Percentiles rank a stretch among this genome's conserved stretches.
These are phyloP conservation scores for Drosophila nr. medialis DNA, from an alignment of 2,888 invertebrate species.

Conservation along the genomic window DNA sequence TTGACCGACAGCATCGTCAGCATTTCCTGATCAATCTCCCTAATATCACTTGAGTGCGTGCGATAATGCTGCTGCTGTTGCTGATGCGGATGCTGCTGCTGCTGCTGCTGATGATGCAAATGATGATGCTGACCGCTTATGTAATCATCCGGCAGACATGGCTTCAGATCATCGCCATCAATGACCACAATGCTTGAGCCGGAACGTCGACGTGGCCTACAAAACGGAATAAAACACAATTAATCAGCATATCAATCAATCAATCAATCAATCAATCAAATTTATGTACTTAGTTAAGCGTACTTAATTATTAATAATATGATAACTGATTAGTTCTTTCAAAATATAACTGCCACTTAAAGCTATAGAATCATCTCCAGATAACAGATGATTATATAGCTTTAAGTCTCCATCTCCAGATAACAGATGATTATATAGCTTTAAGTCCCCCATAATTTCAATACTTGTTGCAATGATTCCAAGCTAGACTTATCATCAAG, in stretches of 20 bases:
- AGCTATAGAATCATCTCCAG: no score
- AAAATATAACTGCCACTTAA: background rate
- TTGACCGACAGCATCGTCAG: conserved; percentile 90
- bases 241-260: background rate
- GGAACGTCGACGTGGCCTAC: conserved; percentile 92
- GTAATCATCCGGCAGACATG: conserved; percentile 87
- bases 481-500: background rate
- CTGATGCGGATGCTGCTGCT: conserved; percentile 34
- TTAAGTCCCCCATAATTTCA: background rate
- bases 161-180: conserved; percentile 88
- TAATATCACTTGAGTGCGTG: conserved; percentile 85
- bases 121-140: conserved; percentile 82
- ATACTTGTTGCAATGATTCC: background rate
- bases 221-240: conserved; percentile 22
- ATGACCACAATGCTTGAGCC: conserved; percentile 93
- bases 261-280: background rate
- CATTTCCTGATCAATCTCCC: conserved; percentile 88
- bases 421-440: no score
- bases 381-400: no score
- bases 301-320: background rate
- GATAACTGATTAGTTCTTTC: background rate
- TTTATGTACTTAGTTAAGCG: background rate
- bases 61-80: conserved; percentile 83
- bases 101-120: conserved; percentile 66
- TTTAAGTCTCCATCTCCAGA: no score